Evolutionary conservation across 2,888 invertebrate genomes (phyloP), one percentile per base, ranked within the genome.

Genomic region (Sesia bembeciformis): DNA sequence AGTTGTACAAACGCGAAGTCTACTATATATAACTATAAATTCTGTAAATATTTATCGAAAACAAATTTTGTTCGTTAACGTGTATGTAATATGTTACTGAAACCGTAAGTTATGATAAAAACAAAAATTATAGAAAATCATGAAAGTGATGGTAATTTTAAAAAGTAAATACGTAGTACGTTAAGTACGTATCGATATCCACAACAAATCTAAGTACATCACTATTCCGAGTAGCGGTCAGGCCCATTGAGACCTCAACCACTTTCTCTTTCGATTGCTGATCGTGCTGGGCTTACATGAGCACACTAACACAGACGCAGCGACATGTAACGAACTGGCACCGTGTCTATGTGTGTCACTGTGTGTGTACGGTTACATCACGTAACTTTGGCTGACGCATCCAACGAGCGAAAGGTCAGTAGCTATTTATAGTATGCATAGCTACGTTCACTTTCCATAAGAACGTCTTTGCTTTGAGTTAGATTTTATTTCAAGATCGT

Each of bases 201-300:
- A 23, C 23, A 23, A 23, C 23, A 23, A 23, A 23, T 23, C 23
- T 23, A 23, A 23, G 23, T 23, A 23, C 23, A 23, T 23, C 23
- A 23, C 23, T 23, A 23, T 23, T 23, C 23, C 46, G 59, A 60
- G 60, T 64, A 70, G 62, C 71, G 78, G 73, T 75, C 76, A 75
- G 65, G 65, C 74, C 70, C 72, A 75, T 68, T 62, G 73, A 80
- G 73, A 81, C 77, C 75, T 73, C 68, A 77, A 73, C 75, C 74
- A 81, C 87, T 88, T 89, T 89, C 88, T 84, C 87, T 87, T 86
- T 88, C 85, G 78, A 80, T 77, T 73, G 70, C 64, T 66, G 69
- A 66, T 70, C 70, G 69, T 69, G 62, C 60, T 60, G 63, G 58
- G 60, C 67, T 60, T 64, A 68, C 62, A 67, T 64, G 63, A 63